A percentile compares a stretch with the other conserved stretches of the same genome.
Evolutionary conservation across 2,113 vertebrate genomes (phyloP).

Genomic region (Crotalus horridus): DNA sequence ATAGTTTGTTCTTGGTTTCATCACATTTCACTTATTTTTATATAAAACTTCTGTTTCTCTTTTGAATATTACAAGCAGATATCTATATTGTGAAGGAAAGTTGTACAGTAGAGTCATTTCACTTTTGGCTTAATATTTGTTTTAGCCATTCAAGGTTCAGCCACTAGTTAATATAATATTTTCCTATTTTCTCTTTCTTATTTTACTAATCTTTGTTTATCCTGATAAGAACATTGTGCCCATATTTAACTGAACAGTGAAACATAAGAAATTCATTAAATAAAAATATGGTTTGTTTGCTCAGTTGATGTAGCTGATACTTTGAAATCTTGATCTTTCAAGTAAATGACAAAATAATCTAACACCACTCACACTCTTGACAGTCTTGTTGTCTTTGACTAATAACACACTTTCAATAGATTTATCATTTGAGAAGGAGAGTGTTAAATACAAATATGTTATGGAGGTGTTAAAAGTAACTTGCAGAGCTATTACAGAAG

Average conservation of each 20-base stretch:
- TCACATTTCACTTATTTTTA: background rate
- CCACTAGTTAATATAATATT: background rate
- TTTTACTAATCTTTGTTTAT: fast-evolving
- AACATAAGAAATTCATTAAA: conserved; percentile 1
- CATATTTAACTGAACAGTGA: background rate
- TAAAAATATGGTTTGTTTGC: background rate
- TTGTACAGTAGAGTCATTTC: fast-evolving
- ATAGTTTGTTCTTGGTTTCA: background rate
- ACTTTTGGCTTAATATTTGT: background rate
- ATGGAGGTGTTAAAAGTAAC: background rate
- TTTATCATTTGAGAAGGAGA: background rate
- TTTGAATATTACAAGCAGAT: background rate
- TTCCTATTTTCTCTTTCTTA: background rate
- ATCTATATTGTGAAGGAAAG: background rate
- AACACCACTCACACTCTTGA: background rate
- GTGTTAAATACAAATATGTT: background rate
- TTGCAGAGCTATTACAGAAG: background rate
- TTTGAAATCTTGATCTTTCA: conserved; percentile 29
- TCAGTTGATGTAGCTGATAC: conserved; percentile 30
- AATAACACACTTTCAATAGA: background rate
- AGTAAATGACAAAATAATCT: conserved; percentile 39
- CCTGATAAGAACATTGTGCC: background rate
- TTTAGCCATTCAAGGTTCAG: fast-evolving
- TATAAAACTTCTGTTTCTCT: background rate
- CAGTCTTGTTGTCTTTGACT: background rate